Evolutionary conservation across 2,888 invertebrate genomes (phyloP), one percentile per base, ranked within the genome.

Genomic region (Nasonia oneida): DNA sequence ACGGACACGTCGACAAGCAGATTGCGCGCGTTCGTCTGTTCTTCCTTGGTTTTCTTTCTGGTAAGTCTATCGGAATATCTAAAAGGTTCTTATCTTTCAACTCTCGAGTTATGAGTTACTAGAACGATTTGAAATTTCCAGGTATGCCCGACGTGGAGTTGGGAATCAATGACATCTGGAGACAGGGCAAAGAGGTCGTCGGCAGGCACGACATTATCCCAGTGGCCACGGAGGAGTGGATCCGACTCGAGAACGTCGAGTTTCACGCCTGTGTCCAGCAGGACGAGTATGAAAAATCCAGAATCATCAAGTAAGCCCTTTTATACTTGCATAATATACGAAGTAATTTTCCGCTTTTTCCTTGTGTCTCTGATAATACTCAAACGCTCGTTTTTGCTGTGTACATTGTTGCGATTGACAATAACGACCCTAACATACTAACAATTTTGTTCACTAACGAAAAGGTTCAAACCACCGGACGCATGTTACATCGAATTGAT

Each of bases 131-230:
- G 12, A 42, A 67, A 71, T 33, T 85, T 90, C 10, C 87, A 96
- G 98, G 98, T 81, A 98, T 98, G 97, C 99, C 99, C 4, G 97
- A 97, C 92, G 96, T 99, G 88, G 99, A 99, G 94, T 94, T 99
- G 89, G 99, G 99, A 4, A 96, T 99, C 84, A 99, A 99, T 94
- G 99, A 99, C 94, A 96, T 98, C 95, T 96, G 98, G 93, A 95
- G 99, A n/a, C 98, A 99, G 94, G 99, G 99, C n/a, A 97, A 97
- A 94, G 99, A 99, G 95, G 99, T 99, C 81, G 99, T 99, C 1
- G 99, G 99, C 0, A 95, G 99, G 4, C 99, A 99, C 94, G 99
- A 99, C 94, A 99, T 99, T 93, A 98, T 99, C 93, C 99, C 99
- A 37, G 98, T 98, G 29, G 97, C 97, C 87, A 99, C 99, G 0